Conservation (phyloP, 2,113 vertebrate species). For the Silurus meridionalis region DNA sequence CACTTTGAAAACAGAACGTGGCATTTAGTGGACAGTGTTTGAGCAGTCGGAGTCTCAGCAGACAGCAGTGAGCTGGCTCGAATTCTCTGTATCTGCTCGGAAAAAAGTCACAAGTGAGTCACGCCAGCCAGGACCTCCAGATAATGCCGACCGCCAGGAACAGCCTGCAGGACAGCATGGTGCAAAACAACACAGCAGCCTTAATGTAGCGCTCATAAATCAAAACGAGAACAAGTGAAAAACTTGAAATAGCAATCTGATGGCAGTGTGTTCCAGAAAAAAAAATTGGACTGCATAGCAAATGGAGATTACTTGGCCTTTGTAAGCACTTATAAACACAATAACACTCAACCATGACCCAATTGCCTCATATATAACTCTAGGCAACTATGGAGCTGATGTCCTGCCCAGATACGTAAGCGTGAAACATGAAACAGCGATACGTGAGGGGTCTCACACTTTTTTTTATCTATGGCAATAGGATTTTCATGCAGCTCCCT, state of each 20-base stretch:
- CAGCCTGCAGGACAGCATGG: conserved; percentile 26
- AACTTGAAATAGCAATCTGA: conserved; percentile 12
- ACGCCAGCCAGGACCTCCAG: conserved; percentile 15
- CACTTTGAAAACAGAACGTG: neutral
- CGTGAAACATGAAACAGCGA: conserved; percentile 10
- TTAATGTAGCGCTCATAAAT: conserved; percentile 23
- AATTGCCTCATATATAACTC: neutral
- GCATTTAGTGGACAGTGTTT: conserved; percentile 31
- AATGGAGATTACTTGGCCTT: conserved; percentile 17
- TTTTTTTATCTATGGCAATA: conserved; percentile 23
- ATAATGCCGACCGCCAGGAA: conserved; percentile 30
- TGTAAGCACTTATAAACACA: conserved; percentile 10
- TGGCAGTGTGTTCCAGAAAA: neutral
- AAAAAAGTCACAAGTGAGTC: conserved; percentile 44
- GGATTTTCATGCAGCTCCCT: conserved; percentile 34
- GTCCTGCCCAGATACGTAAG: neutral
- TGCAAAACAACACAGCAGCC: conserved; percentile 35
- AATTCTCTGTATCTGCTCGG: conserved; percentile 29
- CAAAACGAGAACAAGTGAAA: conserved; percentile 12
- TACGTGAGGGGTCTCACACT: conserved; percentile 5
- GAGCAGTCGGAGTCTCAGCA: conserved; percentile 9
- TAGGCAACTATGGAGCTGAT: neutral
- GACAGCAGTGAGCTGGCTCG: conserved; percentile 10
- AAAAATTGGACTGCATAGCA: neutral
- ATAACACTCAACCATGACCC: neutral